Evolutionary conservation across 1,140 invertebrate species (phyloP).

Genomic region (Drosophila bipectinata): DNA sequence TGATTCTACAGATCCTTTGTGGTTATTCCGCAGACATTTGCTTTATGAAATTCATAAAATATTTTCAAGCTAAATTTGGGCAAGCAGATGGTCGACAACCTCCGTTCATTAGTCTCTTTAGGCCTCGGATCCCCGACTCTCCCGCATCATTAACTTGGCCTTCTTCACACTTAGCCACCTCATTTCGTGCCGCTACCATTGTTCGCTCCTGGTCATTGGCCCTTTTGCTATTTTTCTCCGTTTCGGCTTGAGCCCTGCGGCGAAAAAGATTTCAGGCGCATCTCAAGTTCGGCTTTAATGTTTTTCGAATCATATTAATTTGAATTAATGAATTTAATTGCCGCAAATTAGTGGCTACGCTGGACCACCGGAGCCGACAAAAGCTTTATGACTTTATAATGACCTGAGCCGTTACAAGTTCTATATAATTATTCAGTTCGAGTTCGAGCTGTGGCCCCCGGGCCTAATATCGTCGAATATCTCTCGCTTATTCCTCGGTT

Average conservation of each 20-base stretch:
- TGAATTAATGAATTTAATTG: conserved; percentile 81
- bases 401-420: conserved; percentile 59
- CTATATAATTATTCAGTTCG: conserved; percentile 58
- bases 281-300: conserved; percentile 43
- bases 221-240: conserved; percentile 38
- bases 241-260: conserved; percentile 31
- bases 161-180: conserved; percentile 66
- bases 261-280: conserved; percentile 24
- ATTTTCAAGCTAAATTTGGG: conserved; percentile 17
- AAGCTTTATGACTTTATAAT: conserved; percentile 62
- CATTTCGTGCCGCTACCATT: conserved; percentile 45
- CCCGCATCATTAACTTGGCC: conserved; percentile 69
- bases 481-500: conserved; percentile 1
- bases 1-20: neutral
- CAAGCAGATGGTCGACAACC: conserved; percentile 17
- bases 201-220: conserved; percentile 73
- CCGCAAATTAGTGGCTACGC: conserved; percentile 61
- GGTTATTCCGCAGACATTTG: neutral
- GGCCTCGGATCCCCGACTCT: conserved; percentile 4
- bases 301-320: conserved; percentile 78
- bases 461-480: conserved; percentile 3
- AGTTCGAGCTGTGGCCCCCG: neutral
- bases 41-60: neutral
- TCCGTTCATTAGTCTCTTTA: conserved; percentile 63
- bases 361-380: conserved; percentile 57